These are phyloP conservation scores for Oscheius sp. DNA, from an alignment of 2,888 invertebrate species.

Conservation along the genomic window DNA sequence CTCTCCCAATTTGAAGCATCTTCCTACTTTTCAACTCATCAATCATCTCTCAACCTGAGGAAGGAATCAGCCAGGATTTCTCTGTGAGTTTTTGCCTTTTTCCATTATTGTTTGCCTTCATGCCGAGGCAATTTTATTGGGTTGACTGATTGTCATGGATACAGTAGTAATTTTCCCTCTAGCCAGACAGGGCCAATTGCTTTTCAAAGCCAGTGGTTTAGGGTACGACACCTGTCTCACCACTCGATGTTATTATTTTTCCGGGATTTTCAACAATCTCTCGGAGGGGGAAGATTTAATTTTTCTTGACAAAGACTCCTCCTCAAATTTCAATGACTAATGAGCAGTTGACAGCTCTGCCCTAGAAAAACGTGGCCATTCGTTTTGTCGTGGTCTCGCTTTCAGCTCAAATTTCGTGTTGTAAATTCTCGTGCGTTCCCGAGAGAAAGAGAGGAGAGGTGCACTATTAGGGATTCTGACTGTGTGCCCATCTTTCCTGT, in stretches of 20 bases:
- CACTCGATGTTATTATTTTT: too few relatives aligned
- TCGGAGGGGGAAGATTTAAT: neutral
- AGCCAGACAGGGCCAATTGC: too few relatives aligned
- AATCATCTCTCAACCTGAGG: neutral
- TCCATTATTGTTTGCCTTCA: too few relatives aligned
- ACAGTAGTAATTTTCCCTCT: too few relatives aligned
- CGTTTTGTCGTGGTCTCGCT: slow-evolving; percentile 23
- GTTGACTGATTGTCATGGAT: too few relatives aligned
- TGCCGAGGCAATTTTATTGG: too few relatives aligned
- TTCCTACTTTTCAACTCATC: neutral
- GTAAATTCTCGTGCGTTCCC: slow-evolving; percentile 26
- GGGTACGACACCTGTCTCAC: too few relatives aligned
- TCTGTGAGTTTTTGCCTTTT: neutral
- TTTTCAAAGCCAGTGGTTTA: too few relatives aligned
- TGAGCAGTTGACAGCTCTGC: slow-evolving; percentile 23
- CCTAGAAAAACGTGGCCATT: slow-evolving; percentile 19
- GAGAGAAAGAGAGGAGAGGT: slow-evolving; percentile 6
- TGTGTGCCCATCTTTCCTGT: slow-evolving; percentile 5
- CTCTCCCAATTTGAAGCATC: slow-evolving; percentile 22
- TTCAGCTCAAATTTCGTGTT: slow-evolving; percentile 28
- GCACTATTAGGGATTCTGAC: slow-evolving; percentile 24
- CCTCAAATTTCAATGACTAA: slow-evolving; percentile 22
- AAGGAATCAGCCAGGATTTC: neutral
- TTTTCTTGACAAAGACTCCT: too few relatives aligned
- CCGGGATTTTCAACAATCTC: too few relatives aligned